These are phyloP conservation scores for Megalurothrips usitatus DNA, from an alignment of 2,888 invertebrate species.

Conservation along the genomic window DNA sequence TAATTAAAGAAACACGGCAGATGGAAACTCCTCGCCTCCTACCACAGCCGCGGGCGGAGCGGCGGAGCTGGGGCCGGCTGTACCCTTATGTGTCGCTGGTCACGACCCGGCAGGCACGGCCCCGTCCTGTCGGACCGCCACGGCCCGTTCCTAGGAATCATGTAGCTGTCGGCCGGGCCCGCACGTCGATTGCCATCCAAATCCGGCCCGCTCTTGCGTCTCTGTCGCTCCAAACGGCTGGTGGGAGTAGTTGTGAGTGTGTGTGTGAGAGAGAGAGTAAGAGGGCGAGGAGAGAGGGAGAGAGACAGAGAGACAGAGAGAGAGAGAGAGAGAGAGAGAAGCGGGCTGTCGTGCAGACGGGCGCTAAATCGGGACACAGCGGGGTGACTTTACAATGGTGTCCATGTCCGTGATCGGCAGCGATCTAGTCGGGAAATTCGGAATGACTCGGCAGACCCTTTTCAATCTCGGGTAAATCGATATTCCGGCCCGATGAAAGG, in stretches of 20 bases:
- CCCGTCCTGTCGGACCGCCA: background rate
- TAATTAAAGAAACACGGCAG: too few species aligned
- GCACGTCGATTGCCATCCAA: background rate
- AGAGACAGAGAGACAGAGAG: background rate
- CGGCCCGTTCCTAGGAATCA: background rate
- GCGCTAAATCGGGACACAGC: too few species aligned
- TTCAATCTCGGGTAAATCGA: too few species aligned
- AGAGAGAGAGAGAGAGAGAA: background rate
- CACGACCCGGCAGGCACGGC: background rate
- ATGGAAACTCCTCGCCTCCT: too few species aligned
- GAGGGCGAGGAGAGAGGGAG: background rate
- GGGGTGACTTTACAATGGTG: too few species aligned
- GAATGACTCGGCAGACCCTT: too few species aligned
- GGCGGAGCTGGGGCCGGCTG: too few species aligned
- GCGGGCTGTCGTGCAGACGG: background rate
- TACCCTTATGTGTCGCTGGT: too few species aligned
- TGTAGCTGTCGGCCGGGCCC: background rate
- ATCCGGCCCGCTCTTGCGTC: background rate
- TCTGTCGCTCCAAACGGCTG: background rate
- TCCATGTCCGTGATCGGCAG: too few species aligned
- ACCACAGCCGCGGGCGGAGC: too few species aligned
- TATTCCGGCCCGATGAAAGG: too few species aligned
- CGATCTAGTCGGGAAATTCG: too few species aligned
- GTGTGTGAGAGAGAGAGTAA: background rate
- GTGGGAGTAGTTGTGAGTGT: background rate